phyloP scores from a whole-genome alignment of 1,140 invertebrate species.

The Ctenoplectra terminalis region DNA sequence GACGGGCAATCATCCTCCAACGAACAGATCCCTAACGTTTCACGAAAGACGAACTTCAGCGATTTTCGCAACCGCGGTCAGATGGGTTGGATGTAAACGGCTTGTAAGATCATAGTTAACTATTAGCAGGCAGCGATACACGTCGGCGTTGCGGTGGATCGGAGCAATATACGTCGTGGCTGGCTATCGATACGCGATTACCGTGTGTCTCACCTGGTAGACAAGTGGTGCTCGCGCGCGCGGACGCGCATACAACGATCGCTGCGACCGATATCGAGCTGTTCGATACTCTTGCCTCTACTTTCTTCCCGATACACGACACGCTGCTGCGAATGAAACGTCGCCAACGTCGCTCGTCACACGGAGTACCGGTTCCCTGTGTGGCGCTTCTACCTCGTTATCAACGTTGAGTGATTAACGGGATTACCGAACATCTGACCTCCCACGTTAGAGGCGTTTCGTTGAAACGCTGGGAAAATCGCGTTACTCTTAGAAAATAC shows the following conservation, averaged over 20 bases:
- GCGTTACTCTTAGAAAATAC: not conserved
- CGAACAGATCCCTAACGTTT: not conserved
- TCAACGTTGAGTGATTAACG: not conserved
- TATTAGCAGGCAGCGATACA: constrained; percentile 40
- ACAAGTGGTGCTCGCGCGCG: not conserved
- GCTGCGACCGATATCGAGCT: not conserved
- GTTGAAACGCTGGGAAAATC: too few species aligned
- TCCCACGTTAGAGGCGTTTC: not conserved
- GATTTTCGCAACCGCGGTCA: constrained; percentile 35
- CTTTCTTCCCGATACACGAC: not conserved
- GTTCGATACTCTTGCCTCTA: not conserved
- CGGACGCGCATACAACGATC: not conserved
- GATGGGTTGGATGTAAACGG: constrained; percentile 32
- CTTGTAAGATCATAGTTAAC: constrained; percentile 54
- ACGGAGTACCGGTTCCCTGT: not conserved
- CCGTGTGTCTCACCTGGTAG: constrained; percentile 16
- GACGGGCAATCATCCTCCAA: not conserved
- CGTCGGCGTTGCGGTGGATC: constrained; percentile 26
- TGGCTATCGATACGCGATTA: constrained; percentile 34
- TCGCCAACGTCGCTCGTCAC: constrained; percentile 6
- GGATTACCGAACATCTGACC: not conserved
- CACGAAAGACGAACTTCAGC: not conserved
- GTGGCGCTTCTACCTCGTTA: not conserved
- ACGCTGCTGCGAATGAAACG: constrained; percentile 1
- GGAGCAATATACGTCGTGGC: constrained; percentile 18